Base-by-base conservation (phyloP, 2,888 invertebrate species). In the Oegoconia quadripuncta region DNA sequence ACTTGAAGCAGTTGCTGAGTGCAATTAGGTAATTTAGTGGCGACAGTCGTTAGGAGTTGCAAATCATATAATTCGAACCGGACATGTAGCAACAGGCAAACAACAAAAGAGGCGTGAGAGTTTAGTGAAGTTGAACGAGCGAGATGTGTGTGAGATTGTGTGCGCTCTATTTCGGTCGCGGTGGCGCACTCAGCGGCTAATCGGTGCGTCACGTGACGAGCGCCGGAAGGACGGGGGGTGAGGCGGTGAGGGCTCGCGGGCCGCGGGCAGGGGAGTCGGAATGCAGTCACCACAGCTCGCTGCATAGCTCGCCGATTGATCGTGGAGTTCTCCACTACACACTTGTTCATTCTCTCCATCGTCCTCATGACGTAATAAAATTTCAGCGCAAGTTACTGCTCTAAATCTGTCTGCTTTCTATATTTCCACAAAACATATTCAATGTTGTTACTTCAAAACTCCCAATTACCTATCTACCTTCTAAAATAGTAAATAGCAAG, bases 161-260 rank as follows among this genome's bases (percentile, higher is more conserved):
- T 69, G 73, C 71, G 79, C 78, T 84, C 82, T 84, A 86, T 84
- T 84, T 84, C 74, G 79, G 82, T 84, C 75, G 74, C 75, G 72
- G 80, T 80, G 75, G 81, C 81, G 79, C 79, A 79, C 75, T 81
- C 80, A 69, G 73, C 74, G 68, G 83, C 84, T 86, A 83, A 86
- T 86, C 84, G 82, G 65, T 74, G 68, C 74, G 83, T 83, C 84
- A 84, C 83, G 84, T 86, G 86, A 84, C 80, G 74, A 74, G 67
- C 75, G 74, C 76, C 80, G 81, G 83, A 80, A 83, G 83, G 76
- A 74, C 78, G 83, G 72, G 79, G 79, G 81, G 81, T 64, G 78
- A 65, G 73, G 59, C 23, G 59, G 60, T 55, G 62, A 55, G 59
- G 55, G 62, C 53, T 59, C 61, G 57, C 55, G 55, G 55, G 60